These are phyloP conservation scores for Acromyrmex heyeri DNA, from an alignment of 1,140 invertebrate species.

Conservation along the genomic window DNA sequence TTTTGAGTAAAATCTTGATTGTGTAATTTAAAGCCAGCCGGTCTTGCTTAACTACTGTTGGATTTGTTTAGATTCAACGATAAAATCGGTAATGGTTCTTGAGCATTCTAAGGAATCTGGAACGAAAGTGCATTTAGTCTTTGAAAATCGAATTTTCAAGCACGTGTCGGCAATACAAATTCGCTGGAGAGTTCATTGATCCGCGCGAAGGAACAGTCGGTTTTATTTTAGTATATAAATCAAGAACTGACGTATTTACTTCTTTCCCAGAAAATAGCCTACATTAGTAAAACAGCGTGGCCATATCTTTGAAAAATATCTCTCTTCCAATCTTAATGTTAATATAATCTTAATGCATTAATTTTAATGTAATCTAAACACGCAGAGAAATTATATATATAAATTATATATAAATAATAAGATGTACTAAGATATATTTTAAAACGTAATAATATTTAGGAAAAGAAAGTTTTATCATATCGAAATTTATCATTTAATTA, in stretches of 20 bases:
- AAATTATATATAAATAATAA: neutral
- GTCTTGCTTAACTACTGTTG: neutral
- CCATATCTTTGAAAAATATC: neutral
- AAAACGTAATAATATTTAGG: neutral
- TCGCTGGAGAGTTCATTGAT: slow-evolving; percentile 46
- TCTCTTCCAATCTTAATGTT: neutral
- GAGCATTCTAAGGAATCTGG: too few species aligned
- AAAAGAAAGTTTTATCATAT: neutral
- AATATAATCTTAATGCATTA: neutral
- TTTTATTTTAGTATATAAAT: slow-evolving; percentile 31
- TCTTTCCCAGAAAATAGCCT: neutral
- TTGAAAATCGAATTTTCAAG: slow-evolving; percentile 34
- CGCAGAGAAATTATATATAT: too few species aligned
- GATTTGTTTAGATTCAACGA: neutral
- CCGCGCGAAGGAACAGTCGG: neutral
- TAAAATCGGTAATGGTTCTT: neutral
- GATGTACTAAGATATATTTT: neutral
- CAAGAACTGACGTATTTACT: slow-evolving; percentile 17
- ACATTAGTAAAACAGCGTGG: neutral
- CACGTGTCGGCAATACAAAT: slow-evolving; percentile 3
- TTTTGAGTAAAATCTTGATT: neutral
- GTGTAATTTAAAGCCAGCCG: neutral
- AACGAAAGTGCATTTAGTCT: neutral
- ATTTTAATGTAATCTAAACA: neutral
- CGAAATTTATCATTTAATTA: neutral